Base-by-base conservation (phyloP, 2,113 vertebrate species). In the Myiozetetes cayanensis region DNA sequence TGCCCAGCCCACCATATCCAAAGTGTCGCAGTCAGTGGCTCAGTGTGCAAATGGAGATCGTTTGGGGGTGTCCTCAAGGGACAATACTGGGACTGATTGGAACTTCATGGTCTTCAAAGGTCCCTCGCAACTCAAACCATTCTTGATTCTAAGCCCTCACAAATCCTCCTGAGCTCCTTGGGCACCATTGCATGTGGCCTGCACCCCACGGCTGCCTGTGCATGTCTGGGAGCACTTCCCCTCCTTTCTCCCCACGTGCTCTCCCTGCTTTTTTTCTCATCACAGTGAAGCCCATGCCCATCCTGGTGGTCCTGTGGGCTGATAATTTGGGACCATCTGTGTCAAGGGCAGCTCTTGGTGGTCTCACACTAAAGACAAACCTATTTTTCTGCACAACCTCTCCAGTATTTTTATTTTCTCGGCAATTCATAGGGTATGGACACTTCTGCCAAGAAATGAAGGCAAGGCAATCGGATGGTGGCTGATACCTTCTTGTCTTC, bases 101-200 rank as follows among this genome's bases (percentile, higher is more conserved):
- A 73, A n/a, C 20, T 52, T 27, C 27, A 18, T 8, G 5, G 31
- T 16, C 10, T 43, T 43, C 15, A 58, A 71, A 61, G 25, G 16
- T 35, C 13, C 44, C 19, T 59, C 21, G 14, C 66, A 68, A 41
- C 14, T 43, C 52, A 80, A 62, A 1, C 33, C 16, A 39, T 39
- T 41, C 79, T 59, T 22, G n/a, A 13, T 0, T 88, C 9, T 25
- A 16, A 82, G 33, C 39, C 18, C 52, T 46, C 61, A 55, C 16
- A 78, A 18, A 43, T 27, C 28, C 15, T 56, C 37, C 50, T 37
- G 50, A 79, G 33, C 43, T 56, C 41, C 19, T 81, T 30, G 33
- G 39, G 7, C 35, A 68, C 39, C 44, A 24, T 0, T 0, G 0
- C 5, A 2, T 0, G 0, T 14, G 27, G 23, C 10, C 59, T 35